Evolutionary conservation across 2,113 vertebrate genomes (phyloP).

Genomic region (Fulica atra): DNA sequence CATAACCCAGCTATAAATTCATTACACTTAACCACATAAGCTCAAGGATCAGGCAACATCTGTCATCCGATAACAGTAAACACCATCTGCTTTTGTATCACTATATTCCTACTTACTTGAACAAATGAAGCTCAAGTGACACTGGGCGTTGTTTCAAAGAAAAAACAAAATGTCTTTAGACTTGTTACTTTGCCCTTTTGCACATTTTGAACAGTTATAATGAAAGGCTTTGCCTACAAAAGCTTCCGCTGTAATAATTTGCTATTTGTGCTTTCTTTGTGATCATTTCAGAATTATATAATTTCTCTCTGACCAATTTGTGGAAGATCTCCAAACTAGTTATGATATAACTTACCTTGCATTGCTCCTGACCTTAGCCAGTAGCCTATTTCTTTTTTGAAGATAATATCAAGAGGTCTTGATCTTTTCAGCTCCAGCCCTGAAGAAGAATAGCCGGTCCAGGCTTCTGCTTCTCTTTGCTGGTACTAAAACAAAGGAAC

Average conservation of each 20-base stretch:
- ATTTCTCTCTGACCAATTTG: not conserved
- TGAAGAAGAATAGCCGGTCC: not conserved
- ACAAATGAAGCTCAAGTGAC: conserved; percentile 25
- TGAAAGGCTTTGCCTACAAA: not conserved
- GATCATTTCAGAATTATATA: not conserved
- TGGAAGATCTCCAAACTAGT: not conserved
- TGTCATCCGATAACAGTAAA: conserved; percentile 13
- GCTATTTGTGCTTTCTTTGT: not conserved
- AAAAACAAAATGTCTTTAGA: not conserved
- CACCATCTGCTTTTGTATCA: conserved; percentile 33
- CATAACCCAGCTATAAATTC: not conserved
- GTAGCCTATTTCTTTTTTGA: not conserved
- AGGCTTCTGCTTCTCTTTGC: not conserved
- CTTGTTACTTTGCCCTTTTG: not conserved
- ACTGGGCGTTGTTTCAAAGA: not conserved
- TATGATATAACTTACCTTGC: not conserved
- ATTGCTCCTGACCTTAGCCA: not conserved
- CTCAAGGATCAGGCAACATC: conserved; percentile 40
- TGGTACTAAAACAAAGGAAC: not conserved
- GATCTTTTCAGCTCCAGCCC: not conserved
- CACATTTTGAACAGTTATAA: not conserved
- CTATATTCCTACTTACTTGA: not conserved
- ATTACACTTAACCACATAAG: not conserved
- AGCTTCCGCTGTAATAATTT: not conserved
- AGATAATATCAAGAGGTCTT: not conserved